Evolutionary conservation across 1,140 invertebrate genomes (phyloP).

Genomic region (Rhagoletis pomonella): DNA sequence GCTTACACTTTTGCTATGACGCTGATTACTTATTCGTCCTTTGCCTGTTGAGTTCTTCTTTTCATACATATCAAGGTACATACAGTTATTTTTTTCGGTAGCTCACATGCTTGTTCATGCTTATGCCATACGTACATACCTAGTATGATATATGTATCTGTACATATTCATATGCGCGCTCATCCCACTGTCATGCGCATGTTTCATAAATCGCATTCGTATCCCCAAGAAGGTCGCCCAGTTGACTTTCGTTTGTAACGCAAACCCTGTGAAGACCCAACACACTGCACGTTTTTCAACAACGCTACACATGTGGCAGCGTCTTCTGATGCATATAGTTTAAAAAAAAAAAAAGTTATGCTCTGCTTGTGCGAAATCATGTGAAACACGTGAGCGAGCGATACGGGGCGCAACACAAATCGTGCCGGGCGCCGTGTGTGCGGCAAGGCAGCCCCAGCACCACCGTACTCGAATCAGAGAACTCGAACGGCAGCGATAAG

Average conservation of each 20-base stretch:
- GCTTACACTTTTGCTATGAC: not conserved
- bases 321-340: not conserved
- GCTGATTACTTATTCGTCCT: not conserved
- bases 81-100: not conserved
- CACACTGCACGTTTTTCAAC: slow-evolving; percentile 25
- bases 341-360: not conserved
- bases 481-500: not conserved
- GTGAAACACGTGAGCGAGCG: slow-evolving; percentile 22
- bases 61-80: not conserved
- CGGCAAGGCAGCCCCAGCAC: not conserved
- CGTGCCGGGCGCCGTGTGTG: not conserved
- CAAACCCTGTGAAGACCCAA: not conserved
- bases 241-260: slow-evolving; percentile 59
- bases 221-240: slow-evolving; percentile 72
- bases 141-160: not conserved
- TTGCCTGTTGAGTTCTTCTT: not conserved
- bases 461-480: not conserved
- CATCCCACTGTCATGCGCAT: slow-evolving; percentile 54
- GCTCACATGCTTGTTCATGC: not conserved
- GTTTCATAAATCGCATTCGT: slow-evolving; percentile 61
- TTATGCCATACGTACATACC: not conserved
- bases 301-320: slow-evolving; percentile 12
- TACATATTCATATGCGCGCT: not conserved
- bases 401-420: no score
- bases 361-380: not conserved